phyloP scores from a whole-genome alignment of 2,888 invertebrate genomes.

The Noctua janthina region DNA sequence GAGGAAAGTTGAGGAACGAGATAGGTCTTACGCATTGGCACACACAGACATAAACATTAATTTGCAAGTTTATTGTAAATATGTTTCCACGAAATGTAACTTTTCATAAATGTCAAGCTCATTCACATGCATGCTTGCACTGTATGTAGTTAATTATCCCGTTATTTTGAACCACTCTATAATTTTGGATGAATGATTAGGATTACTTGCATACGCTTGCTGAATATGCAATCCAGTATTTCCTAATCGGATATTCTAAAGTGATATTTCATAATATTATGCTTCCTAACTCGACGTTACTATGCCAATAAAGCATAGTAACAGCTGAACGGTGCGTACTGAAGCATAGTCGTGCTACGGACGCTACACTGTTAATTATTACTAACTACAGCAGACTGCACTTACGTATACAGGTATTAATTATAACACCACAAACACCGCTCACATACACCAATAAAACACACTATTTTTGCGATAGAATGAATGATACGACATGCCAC shows the following conservation, averaged over 20 bases:
- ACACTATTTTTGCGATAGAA: constrained; percentile 25
- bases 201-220: constrained; percentile 7
- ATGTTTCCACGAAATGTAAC: constrained; percentile 46
- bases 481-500: constrained; percentile 18
- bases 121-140: constrained; percentile 14
- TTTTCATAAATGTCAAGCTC: constrained; percentile 51
- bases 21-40: constrained; percentile 71
- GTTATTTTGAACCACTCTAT: constrained; percentile 40
- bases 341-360: constrained; percentile 42
- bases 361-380: constrained; percentile 57
- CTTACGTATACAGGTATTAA: constrained; percentile 60
- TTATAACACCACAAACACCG: constrained; percentile 44
- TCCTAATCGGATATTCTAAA: constrained; percentile 17
- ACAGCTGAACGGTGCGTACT: constrained; percentile 56
- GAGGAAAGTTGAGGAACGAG: constrained; percentile 83
- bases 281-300: constrained; percentile 40
- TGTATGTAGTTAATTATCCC: constrained; percentile 28
- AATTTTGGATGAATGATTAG: constrained; percentile 45
- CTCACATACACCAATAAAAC: constrained; percentile 31
- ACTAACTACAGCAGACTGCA: constrained; percentile 54
- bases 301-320: constrained; percentile 55
- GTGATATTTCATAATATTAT: constrained; percentile 31
- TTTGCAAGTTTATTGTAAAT: constrained; percentile 59
- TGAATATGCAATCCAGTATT: constrained; percentile 36
- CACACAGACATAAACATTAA: constrained; percentile 60